Evolutionary conservation across 2,888 invertebrate genomes (phyloP), one percentile per base, ranked within the genome.

Genomic region (Pyrocoelia pectoralis): DNA sequence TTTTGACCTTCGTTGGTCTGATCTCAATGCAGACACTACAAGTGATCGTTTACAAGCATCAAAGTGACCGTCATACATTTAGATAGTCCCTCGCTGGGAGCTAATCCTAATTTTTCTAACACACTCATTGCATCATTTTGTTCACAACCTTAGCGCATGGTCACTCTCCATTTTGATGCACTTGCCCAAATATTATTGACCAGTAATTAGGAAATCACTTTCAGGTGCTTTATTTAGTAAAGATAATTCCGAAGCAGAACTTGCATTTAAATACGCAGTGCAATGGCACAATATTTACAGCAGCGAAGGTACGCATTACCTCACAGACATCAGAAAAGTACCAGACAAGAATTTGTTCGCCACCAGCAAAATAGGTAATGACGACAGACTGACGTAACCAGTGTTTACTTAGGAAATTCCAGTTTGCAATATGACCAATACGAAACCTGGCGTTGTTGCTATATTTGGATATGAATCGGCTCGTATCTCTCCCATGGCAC

Each of bases 401-500:
- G 6, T 43, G 2, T 15, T 15, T 24, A 15, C 13, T 15, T 15
- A 15, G 3, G n/a, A 38, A 10, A 17, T 48, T 69, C 12, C 33
- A 68, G 68, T 68, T 52, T 70, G 68, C 52, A 70, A 70, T 49
- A 58, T 70, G 61, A 61, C 53, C 5, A 56, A 53, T 9, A 51
- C 9, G 9, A 48, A 48, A 1, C 13, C 15, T 0, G 93, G 93
- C 56, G 84, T 95, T 1, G 89, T 90, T 2, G 95, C 90, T 40
- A 85, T 97, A 33, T 90, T 97, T 74, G 96, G 96, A 1, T 95
- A 96, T 0, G 87, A 87, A 63, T 84, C 87, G 46, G 85, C 84
- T 68, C 79, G 83, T 33, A 84, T 89, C 0, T 84, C 91, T 1
- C 85, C 88, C 38, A 91, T 94, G 74, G 88, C 95, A 8, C 90